Percentiles rank a stretch among this genome's conserved stretches.
Evolutionary conservation across 2,888 invertebrate genomes (phyloP).

Genomic region (Frankliniella fusca): DNA sequence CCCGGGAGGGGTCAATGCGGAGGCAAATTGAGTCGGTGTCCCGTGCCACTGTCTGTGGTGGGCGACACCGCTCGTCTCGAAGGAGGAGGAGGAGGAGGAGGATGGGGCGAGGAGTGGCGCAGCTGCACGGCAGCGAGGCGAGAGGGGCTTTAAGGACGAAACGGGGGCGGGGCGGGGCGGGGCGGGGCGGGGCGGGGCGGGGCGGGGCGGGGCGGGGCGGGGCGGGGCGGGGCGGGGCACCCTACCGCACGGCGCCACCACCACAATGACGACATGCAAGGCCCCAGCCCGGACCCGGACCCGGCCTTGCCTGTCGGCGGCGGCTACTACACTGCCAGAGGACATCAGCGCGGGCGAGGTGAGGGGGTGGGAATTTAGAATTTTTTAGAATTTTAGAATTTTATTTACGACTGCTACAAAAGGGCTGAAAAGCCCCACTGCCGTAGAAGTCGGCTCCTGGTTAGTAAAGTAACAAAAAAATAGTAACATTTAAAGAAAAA

Average conservation of each 20-base stretch:
- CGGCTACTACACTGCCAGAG: not conserved
- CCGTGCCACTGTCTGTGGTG: not conserved
- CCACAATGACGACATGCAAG: too few relatives aligned
- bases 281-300: not conserved
- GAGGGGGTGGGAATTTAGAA: not conserved
- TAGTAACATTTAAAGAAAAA: too few relatives aligned
- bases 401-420: too few relatives aligned
- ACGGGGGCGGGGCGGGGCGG: not conserved
- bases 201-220: not conserved
- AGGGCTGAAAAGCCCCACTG: too few relatives aligned
- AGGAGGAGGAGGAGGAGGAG: too few relatives aligned
- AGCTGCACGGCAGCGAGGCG: not conserved
- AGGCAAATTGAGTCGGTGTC: conserved; percentile 10
- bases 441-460: too few relatives aligned
- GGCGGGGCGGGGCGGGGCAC: too few relatives aligned
- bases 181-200: not conserved
- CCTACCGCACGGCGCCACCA: too few relatives aligned
- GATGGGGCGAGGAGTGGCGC: too few relatives aligned
- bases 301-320: not conserved
- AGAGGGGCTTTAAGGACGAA: not conserved
- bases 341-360: not conserved
- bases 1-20: not conserved
- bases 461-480: too few relatives aligned
- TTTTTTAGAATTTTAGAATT: too few relatives aligned
- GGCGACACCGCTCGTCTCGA: not conserved